Conservation (phyloP, 1,140 invertebrate species). For the Sinella curviseta region DNA sequence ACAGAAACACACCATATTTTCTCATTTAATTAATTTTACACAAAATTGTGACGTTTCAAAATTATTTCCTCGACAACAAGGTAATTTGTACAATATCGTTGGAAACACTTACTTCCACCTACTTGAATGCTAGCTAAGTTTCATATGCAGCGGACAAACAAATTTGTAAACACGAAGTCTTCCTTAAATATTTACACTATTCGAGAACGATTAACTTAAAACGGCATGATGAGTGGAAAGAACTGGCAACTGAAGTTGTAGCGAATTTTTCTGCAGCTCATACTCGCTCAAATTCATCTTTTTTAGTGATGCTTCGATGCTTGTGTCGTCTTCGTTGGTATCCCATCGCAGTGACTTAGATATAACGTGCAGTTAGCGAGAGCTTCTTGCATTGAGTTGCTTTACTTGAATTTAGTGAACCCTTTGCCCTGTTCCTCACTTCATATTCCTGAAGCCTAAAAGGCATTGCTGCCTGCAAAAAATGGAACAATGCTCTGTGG, state of each 20-base stretch:
- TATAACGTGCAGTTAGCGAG: too few relatives aligned
- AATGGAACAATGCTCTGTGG: background rate
- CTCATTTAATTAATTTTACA: too few relatives aligned
- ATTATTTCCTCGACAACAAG: too few relatives aligned
- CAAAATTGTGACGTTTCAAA: too few relatives aligned
- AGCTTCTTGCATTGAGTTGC: background rate
- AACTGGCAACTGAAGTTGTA: background rate
- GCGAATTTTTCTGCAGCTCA: background rate
- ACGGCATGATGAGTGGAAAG: background rate
- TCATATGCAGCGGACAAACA: too few relatives aligned
- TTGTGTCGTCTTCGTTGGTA: too few relatives aligned
- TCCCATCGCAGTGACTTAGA: too few relatives aligned
- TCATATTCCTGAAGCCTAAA: background rate
- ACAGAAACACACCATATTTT: too few relatives aligned
- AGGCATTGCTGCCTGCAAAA: background rate
- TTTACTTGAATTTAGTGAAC: background rate
- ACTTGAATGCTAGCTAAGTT: too few relatives aligned
- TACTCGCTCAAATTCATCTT: constrained; percentile 5
- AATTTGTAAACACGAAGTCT: background rate
- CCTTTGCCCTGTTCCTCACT: constrained; percentile 23
- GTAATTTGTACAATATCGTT: too few relatives aligned
- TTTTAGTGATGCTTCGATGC: too few relatives aligned
- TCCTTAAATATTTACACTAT: background rate
- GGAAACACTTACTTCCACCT: too few relatives aligned
- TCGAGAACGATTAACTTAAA: background rate